phyloP scores from a whole-genome alignment of 2,797 vertebrate species.

The Amblyopsis hoosieri region DNA sequence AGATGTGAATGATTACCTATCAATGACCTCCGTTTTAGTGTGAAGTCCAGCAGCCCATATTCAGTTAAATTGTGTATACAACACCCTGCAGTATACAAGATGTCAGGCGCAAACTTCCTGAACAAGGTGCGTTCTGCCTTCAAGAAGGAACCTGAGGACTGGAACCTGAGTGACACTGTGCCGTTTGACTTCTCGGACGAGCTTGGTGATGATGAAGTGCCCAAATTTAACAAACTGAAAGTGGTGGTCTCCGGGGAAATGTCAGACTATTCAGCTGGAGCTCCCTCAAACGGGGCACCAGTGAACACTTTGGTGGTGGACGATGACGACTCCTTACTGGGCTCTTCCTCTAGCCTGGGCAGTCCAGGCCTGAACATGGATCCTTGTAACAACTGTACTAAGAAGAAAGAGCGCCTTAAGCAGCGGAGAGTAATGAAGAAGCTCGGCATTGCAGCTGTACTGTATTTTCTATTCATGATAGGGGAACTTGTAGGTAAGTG shows the following conservation, averaged over 20 bases:
- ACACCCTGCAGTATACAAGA: constrained; percentile 25
- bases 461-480: constrained; percentile 93
- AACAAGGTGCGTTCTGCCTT: constrained; percentile 71
- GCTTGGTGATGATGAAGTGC: constrained; percentile 81
- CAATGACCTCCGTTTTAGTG: constrained; percentile 3
- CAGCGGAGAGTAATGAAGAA: constrained; percentile 85
- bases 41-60: neutral
- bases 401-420: constrained; percentile 75
- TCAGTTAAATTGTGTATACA: neutral
- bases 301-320: constrained; percentile 78
- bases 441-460: constrained; percentile 81
- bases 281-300: constrained; percentile 70
- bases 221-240: constrained; percentile 87
- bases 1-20: constrained; percentile 37
- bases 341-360: constrained; percentile 63
- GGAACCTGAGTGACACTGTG: constrained; percentile 87
- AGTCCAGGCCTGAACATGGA: constrained; percentile 71
- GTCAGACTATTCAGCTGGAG: constrained; percentile 69
- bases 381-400: constrained; percentile 83
- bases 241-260: constrained; percentile 90
- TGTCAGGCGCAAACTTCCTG: constrained; percentile 72
- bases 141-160: constrained; percentile 69
- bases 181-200: constrained; percentile 86
- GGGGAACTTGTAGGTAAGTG: constrained; percentile 92
- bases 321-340: constrained; percentile 85